Evolutionary conservation across 2,113 vertebrate genomes (phyloP).

Genomic region (Panthera tigris): DNA sequence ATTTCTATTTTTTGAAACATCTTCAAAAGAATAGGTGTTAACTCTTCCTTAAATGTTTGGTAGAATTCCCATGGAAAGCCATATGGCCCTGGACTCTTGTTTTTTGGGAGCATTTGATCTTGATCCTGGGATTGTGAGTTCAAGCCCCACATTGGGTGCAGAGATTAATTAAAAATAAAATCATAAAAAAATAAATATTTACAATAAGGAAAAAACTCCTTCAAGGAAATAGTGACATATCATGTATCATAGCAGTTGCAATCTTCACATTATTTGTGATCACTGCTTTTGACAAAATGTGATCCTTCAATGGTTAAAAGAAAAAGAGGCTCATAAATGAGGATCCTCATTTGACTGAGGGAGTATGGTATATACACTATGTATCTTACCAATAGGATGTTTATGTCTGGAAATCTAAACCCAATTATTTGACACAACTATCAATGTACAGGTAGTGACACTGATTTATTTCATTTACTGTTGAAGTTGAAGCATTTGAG

Average conservation of each 20-base stretch:
- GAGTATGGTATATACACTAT: not conserved
- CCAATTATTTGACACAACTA: not conserved
- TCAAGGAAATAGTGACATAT: not conserved
- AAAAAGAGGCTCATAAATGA: not conserved
- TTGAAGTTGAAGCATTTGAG: not conserved
- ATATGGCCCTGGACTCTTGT: too few relatives aligned
- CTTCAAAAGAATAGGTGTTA: too few relatives aligned
- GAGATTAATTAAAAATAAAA: not conserved
- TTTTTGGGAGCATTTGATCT: not conserved
- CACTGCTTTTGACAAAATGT: not conserved
- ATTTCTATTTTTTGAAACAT: too few relatives aligned
- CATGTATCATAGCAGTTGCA: not conserved
- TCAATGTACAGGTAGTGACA: not conserved
- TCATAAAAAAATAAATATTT: not conserved
- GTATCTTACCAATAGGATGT: not conserved
- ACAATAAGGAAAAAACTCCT: not conserved
- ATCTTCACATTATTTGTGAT: not conserved
- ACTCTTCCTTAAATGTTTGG: too few relatives aligned
- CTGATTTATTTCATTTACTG: not conserved
- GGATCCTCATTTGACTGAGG: not conserved
- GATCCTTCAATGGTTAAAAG: not conserved
- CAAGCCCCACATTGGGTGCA: not conserved
- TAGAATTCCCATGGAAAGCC: too few relatives aligned
- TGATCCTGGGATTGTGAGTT: not conserved
- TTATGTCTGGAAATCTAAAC: not conserved